Evolutionary conservation across 2,888 invertebrate genomes (phyloP).

Genomic region (Ecliptopera silaceata): DNA sequence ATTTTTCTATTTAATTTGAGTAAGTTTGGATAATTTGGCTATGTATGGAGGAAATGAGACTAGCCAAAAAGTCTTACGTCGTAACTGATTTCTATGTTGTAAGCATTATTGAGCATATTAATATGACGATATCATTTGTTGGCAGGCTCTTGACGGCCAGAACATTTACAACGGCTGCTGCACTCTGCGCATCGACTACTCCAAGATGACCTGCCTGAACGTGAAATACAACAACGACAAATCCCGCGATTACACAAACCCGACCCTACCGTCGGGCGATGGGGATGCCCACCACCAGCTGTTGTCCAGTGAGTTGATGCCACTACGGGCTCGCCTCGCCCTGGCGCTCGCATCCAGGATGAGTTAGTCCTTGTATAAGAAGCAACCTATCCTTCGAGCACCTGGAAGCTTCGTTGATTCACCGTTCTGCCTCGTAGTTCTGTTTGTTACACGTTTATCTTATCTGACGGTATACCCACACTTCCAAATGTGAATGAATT

Average conservation of each 20-base stretch:
- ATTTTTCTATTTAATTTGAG: too few species aligned
- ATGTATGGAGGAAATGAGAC: too few species aligned
- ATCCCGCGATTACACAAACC: slow-evolving; percentile 99
- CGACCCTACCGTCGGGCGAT: slow-evolving; percentile 97
- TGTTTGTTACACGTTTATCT: slow-evolving; percentile 18
- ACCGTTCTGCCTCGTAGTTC: slow-evolving; percentile 28
- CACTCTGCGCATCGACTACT: slow-evolving; percentile 99
- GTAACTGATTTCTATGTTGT: too few species aligned
- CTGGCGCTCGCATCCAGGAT: slow-evolving; percentile 82
- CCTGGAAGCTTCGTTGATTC: slow-evolving; percentile 66
- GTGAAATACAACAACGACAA: slow-evolving; percentile 99
- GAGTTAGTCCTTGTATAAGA: slow-evolving; percentile 81
- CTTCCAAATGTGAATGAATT: slow-evolving; percentile 8
- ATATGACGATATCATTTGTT: slow-evolving; percentile 41
- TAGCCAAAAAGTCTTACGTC: too few species aligned
- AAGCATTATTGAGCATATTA: background rate
- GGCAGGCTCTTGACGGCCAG: slow-evolving; percentile 96
- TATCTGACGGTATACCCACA: slow-evolving; percentile 16
- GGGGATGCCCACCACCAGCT: slow-evolving; percentile 84
- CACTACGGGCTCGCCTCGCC: slow-evolving; percentile 78
- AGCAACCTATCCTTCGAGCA: slow-evolving; percentile 66
- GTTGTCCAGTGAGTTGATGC: slow-evolving; percentile 86
- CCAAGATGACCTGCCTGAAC: slow-evolving; percentile 98
- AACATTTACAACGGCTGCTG: slow-evolving; percentile 99
- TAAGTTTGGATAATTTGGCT: too few species aligned